Base-by-base conservation (phyloP, 1,140 invertebrate species). In the Drosophila ohnishii region DNA sequence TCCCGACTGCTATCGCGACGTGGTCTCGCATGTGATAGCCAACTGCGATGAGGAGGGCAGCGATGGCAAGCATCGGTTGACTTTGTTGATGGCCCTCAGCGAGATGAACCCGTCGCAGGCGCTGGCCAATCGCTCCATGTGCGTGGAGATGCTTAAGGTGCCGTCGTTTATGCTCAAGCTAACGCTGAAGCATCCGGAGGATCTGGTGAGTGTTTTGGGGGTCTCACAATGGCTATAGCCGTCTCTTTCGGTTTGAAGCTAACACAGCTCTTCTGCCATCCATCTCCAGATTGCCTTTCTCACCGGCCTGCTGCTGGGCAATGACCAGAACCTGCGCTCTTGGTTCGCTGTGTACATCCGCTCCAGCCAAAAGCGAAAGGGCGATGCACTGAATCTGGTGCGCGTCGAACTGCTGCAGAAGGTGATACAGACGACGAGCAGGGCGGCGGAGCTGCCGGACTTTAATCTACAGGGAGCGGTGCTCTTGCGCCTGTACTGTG, bases 261-360 rank as follows among this genome's bases (percentile, higher is more conserved):
- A 34, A 14, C 0, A 11, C 7, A 1, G 13, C 5, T 37, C 11
- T 16, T 39, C 47, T 39, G 11, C 10, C 40, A 0, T 5, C 14
- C 14, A 0, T 5, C 85, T 90, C 11, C 73, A 94, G 93, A 93
- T 99, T 10, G 95, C 97, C 11, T 99, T 99, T 92, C 94, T 98
- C 25, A 98, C 97, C 55, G 97, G 98, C 9, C 92, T 99, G 35
- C 92, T 99, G 58, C 93, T 99, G 34, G 97, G 98, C 16, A 97
- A 95, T 89, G 97, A 99, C 92, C 96, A 97, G 84, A 95, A 95
- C 74, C 95, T 97, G 1, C 94, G 97, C 80, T 96, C 95, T 66
- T 99, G 98, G 98, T 98, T 99, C 91, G 96, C 97, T 0, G 94
- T 96, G 80, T 99, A 98, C 90, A 95, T 99, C 37, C 94, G 97